A percentile compares a stretch with the other conserved stretches of the same genome.
phyloP scores from a whole-genome alignment of 2,113 vertebrate species.

The Indicator indicator region DNA sequence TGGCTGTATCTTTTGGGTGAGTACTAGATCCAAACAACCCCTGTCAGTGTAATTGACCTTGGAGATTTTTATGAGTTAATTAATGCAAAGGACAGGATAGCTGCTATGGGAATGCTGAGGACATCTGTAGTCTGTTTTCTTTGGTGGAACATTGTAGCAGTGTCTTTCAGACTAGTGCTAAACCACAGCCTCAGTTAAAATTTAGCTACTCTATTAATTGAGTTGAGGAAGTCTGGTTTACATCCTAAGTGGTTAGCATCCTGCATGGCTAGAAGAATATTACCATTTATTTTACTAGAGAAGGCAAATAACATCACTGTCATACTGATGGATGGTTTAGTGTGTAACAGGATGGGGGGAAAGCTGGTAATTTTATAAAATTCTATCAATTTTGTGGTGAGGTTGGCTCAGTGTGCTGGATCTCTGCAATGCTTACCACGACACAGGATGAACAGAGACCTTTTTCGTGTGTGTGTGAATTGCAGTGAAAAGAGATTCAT shows the following conservation, averaged over 20 bases:
- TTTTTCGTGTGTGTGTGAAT: background rate
- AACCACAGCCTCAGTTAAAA: conserved; percentile 5
- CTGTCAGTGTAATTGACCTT: background rate
- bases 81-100: background rate
- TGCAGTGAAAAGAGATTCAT: background rate
- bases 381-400: background rate
- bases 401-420: background rate
- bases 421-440: background rate
- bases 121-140: background rate
- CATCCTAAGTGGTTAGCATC: background rate
- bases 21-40: background rate
- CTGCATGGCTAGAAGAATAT: background rate
- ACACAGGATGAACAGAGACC: background rate
- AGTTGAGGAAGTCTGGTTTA: background rate
- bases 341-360: background rate
- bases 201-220: background rate
- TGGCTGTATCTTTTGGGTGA: background rate
- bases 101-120: background rate
- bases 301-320: conserved; percentile 14
- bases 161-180: background rate
- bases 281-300: background rate
- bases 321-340: background rate
- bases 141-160: background rate
- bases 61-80: conserved; percentile 3
- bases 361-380: background rate